Conservation (phyloP, 1,140 invertebrate genomes). For the roundworm (Caenorhabditis elegans) region WBcel235 BX284606.5:14333001-14333500, state of each 20-base stretch:
- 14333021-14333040: not conserved
- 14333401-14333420: not conserved
- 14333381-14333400: not conserved
- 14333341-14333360: not conserved
- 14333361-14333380: not conserved
- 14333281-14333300: not conserved
- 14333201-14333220: not conserved
- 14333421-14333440: not conserved
- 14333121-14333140: not conserved
- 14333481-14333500: not conserved
- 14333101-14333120: not conserved
- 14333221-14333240: slow-evolving; percentile 25
- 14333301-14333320: not conserved
- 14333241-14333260: too few species aligned
- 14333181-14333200: too few species aligned
- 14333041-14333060: too few species aligned
- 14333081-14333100: not conserved
- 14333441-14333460: not conserved
- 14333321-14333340: not conserved
- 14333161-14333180: too few species aligned
- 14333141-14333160: too few species aligned
- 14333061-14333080: too few species aligned
- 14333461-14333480: not conserved
- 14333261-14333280: not conserved
- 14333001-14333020: not conserved